Percentiles rank a stretch among this genome's conserved stretches.
Conservation (phyloP, 2,113 vertebrate genomes). For the Euleptes europaea region DNA sequence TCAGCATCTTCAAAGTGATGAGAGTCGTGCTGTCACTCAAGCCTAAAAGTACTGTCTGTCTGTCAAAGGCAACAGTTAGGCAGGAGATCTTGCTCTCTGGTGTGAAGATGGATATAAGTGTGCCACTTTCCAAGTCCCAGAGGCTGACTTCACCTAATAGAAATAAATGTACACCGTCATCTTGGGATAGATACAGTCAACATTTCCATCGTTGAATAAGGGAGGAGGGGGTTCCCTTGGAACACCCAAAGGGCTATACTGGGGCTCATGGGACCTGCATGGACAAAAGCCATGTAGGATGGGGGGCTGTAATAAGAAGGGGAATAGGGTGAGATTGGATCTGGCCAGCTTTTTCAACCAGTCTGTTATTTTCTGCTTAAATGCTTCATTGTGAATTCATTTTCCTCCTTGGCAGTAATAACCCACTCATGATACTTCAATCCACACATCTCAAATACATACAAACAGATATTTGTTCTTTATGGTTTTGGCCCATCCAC, state of each 20-base stretch:
- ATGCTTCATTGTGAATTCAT: background rate
- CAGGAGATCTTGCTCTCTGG: slow-evolving; percentile 62
- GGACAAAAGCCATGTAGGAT: no score
- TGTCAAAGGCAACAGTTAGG: slow-evolving; percentile 39
- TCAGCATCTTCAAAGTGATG: slow-evolving; percentile 47
- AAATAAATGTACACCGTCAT: background rate
- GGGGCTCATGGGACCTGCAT: no score
- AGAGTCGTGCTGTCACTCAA: slow-evolving; percentile 68
- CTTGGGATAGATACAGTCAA: background rate
- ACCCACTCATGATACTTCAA: background rate
- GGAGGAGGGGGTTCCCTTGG: no score
- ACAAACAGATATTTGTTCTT: background rate
- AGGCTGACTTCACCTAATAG: slow-evolving; percentile 58
- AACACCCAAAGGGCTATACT: no score
- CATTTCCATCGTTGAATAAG: no score
- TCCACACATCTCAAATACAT: background rate
- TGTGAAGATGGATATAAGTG: slow-evolving; percentile 60
- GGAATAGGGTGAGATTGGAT: no score
- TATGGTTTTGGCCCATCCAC: background rate
- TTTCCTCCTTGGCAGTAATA: background rate
- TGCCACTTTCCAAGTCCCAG: slow-evolving; percentile 64
- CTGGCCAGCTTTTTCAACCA: no score
- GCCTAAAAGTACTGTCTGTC: slow-evolving; percentile 51
- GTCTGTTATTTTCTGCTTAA: no score
- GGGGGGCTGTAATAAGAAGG: no score